Base-by-base conservation (phyloP, 2,888 invertebrate species). In the Hyles lineata region DNA sequence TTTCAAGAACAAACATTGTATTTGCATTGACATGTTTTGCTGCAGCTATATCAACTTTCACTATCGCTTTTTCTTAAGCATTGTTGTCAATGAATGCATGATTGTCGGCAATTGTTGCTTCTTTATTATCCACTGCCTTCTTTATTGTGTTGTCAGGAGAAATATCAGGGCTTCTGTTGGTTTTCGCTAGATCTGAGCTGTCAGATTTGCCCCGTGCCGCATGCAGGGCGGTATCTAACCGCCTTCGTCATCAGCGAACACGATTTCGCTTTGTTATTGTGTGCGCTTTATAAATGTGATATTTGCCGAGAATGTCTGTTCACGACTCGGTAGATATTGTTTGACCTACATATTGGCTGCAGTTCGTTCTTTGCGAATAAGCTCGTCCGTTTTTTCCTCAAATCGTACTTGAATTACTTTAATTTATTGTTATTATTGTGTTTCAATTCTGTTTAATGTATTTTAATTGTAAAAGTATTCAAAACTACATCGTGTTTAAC, bases 191-290 rank as follows among this genome's bases (percentile, higher is more conserved):
- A 43, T 15, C 23, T 23, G 5, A 23, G 19, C 15, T 50, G 50
- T 67, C 43, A 50, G 43, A 67, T 50, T 50, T 67, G 50, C 67
- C 43, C 17, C 15, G 43, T 50, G 43, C 43, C 11, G 23, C 17
- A 72, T 71, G 74, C 70, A 76, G 78, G 82, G 82, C 77, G 79
- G 79, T 77, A 76, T 77, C 25, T 62, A 60, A 75, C 74, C 70
- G 75, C 80, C 78, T 79, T 76, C 76, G 76, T 79, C 61, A 77
- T 74, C 72, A 73, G 70, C 62, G 75, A 76, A 76, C 85, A 83
- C 85, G 82, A 82, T 76, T 77, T 75, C 71, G 74, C 78, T 81
- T 80, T 85, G 58, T 72, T 83, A 82, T 83, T 84, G 76, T 78
- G 71, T 73, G 69, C 73, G 78, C 78, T 80, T 80, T 73, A 80